Evolutionary conservation across 1,140 invertebrate genomes (phyloP).

Genomic region (Acromyrmex echinatior): DNA sequence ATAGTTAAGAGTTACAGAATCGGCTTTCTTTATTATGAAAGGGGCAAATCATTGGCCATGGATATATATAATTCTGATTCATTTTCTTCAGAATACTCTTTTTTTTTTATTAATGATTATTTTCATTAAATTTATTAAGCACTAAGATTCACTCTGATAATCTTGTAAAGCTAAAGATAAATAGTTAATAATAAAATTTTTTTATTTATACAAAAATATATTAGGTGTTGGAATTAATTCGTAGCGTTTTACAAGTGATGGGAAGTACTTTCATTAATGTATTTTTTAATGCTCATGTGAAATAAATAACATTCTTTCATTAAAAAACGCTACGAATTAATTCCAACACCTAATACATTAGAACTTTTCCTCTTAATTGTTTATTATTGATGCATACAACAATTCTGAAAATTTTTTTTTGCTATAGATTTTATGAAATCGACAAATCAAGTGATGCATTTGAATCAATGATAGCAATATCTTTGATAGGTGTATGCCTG

Average conservation of each 20-base stretch:
- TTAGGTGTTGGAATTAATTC: too few relatives aligned
- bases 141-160: too few relatives aligned
- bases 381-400: not conserved
- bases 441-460: not conserved
- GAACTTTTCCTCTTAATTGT: not conserved
- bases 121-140: not conserved
- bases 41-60: too few relatives aligned
- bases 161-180: too few relatives aligned
- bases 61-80: not conserved
- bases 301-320: too few relatives aligned
- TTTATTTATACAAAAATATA: not conserved
- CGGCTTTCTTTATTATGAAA: too few relatives aligned
- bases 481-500: conserved; percentile 87
- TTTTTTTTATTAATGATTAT: not conserved
- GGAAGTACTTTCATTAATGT: too few relatives aligned
- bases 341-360: too few relatives aligned
- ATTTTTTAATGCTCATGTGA: too few relatives aligned
- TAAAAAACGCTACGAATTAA: too few relatives aligned
- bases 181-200: not conserved
- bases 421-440: not conserved
- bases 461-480: not conserved
- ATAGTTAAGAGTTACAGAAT: too few relatives aligned
- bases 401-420: not conserved
- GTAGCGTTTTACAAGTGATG: too few relatives aligned
- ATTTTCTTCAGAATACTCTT: not conserved